Conservation (phyloP, 2,113 vertebrate genomes). For the Lates calcarifer region DNA sequence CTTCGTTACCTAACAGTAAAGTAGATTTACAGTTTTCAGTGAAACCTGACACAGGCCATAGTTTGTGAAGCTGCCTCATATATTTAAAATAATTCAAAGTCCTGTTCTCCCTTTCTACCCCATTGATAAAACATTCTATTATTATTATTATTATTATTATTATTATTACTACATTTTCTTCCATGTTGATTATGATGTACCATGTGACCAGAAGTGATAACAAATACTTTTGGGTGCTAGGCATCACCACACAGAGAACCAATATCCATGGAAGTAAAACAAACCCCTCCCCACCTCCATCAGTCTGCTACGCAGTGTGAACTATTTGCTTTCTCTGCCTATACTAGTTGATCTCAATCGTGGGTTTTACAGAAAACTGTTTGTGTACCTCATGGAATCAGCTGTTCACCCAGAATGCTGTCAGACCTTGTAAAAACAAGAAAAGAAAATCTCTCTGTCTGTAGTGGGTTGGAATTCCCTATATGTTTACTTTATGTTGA, state of each 20-base stretch:
- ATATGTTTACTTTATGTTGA: constrained; percentile 29
- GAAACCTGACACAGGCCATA: too few relatives aligned
- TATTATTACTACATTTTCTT: background rate
- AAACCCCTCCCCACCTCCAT: background rate
- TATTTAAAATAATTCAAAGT: too few relatives aligned
- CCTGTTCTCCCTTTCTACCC: too few relatives aligned
- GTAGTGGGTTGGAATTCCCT: constrained; percentile 6
- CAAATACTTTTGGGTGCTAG: too few relatives aligned
- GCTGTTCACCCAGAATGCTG: background rate
- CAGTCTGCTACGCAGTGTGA: background rate
- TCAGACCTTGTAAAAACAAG: background rate
- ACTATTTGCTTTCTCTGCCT: background rate
- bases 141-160: too few relatives aligned
- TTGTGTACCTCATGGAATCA: background rate
- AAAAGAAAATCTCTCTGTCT: background rate
- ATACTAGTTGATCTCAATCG: background rate
- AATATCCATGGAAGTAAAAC: background rate
- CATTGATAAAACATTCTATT: too few relatives aligned
- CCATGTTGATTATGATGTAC: too few relatives aligned
- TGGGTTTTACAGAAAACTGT: background rate
- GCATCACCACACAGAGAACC: background rate
- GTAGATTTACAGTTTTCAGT: too few relatives aligned
- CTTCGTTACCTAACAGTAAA: too few relatives aligned
- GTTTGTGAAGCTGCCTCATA: too few relatives aligned
- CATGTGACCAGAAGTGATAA: background rate